phyloP scores from a whole-genome alignment of 2,113 vertebrate genomes.

The Anthoscopus minutus region DNA sequence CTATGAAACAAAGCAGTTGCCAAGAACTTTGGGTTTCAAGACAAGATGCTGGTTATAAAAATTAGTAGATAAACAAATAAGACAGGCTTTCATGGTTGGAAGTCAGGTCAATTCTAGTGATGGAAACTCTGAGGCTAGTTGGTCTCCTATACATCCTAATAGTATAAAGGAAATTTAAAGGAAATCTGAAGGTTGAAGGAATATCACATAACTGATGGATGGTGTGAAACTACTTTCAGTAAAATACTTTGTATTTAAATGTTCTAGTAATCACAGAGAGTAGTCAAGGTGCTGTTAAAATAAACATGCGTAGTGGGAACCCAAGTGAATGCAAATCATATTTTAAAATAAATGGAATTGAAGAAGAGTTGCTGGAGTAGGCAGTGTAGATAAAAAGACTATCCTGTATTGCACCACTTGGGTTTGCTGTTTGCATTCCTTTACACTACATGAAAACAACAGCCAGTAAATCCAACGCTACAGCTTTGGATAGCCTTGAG shows the following conservation, averaged over 20 bases:
- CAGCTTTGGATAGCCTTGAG: neutral
- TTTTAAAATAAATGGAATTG: neutral
- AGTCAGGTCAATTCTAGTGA: neutral
- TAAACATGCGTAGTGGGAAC: neutral
- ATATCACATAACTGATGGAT: neutral
- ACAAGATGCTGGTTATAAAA: neutral
- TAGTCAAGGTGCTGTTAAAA: neutral
- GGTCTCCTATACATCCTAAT: neutral
- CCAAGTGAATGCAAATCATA: neutral
- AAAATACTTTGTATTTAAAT: neutral
- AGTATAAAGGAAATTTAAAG: neutral
- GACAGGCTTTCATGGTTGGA: neutral
- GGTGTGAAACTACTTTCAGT: neutral
- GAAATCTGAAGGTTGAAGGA: neutral
- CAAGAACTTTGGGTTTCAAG: neutral
- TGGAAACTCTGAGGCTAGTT: neutral
- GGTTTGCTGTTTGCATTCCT: too few species aligned
- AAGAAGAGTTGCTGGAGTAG: too few species aligned
- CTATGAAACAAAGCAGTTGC: neutral
- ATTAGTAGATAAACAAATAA: neutral
- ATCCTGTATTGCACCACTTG: too few species aligned
- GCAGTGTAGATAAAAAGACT: too few species aligned
- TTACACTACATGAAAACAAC: too few species aligned
- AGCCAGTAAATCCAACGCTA: neutral
- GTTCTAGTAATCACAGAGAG: neutral